phyloP scores from a whole-genome alignment of 2,113 vertebrate species.

The Meriones unguiculatus region DNA sequence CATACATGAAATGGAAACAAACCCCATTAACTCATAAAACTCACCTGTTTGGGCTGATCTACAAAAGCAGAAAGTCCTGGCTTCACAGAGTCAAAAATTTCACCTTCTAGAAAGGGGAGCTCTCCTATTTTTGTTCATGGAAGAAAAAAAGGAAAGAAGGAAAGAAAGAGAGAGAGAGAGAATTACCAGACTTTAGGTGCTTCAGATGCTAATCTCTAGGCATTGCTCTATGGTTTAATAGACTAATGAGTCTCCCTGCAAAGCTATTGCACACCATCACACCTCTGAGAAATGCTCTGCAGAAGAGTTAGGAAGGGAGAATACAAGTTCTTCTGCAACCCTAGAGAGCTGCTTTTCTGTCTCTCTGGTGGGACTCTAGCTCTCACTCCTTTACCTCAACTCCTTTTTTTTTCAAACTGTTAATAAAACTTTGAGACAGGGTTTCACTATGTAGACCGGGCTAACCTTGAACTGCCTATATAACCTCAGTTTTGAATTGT shows the following conservation, averaged over 20 bases:
- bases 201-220: not conserved
- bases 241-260: not conserved
- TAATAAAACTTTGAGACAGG: not conserved
- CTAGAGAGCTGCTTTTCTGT: not conserved
- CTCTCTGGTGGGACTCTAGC: not conserved
- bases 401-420: not conserved
- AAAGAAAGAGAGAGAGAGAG: not conserved
- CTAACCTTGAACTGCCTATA: not conserved
- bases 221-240: not conserved
- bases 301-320: not conserved
- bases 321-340: not conserved
- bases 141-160: constrained; percentile 37
- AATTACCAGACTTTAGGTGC: not conserved
- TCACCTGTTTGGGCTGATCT: constrained; percentile 94
- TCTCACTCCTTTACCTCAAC: not conserved
- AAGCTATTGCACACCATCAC: not conserved
- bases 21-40: constrained; percentile 23
- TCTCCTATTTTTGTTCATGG: constrained; percentile 84
- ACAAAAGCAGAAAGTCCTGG: constrained; percentile 97
- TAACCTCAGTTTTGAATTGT: not conserved
- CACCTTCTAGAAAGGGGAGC: constrained; percentile 94
- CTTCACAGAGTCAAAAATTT: constrained; percentile 97
- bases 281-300: not conserved
- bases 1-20: not conserved
- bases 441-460: not conserved